Base-by-base conservation (phyloP, 2,888 invertebrate genomes). In the Tetragnatha montana region DNA sequence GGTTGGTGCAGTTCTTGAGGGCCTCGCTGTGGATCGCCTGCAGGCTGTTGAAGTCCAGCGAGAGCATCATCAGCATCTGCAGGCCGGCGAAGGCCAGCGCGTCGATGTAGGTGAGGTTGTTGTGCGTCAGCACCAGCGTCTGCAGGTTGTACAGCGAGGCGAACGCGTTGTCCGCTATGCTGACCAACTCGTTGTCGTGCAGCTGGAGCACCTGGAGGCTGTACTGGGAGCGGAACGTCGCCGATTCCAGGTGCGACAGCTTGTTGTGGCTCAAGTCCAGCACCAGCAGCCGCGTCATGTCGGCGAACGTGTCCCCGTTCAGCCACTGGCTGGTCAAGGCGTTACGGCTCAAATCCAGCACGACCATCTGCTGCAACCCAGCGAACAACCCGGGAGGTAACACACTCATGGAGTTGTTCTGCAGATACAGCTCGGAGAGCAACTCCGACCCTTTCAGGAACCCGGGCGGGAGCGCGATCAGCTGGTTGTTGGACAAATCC, bases 111-210 rank as follows among this genome's bases (percentile, higher is more conserved):
- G 96, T 96, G 92, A 98, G 95, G 93, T 96, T 96, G 94, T 98
- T 98, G 93, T 96, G 96, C 6, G 97, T 97, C 92, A 98, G 94
- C 89, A 97, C 95, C 92, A 98, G 94, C 12, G 97, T 98, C 94
- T 98, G 98, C 91, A 98, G 95, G 94, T 98, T 98, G 93, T 97
- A 97, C 96, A 98, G 96, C 6, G 97, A 97, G 71, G 97, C 95
- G 93, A 98, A 98, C 1, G 97, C 97, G 92, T 97, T 96, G 8
- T 97, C 96, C 8, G 96, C 96, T 91, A 98, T 96, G 91, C 95
- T 96, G 93, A 97, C 96, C 86, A 98, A 94, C 93, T 95, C 95
- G 93, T 98, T 98, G 93, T 97, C 96, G 92, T 97, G 96, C 92
- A 98, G 95, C 93, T 98, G 97, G 74, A 98, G 94, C 92, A 96